Evolutionary conservation across 2,797 vertebrate species (phyloP), one percentile per base, ranked within the genome.

Genomic region (Micropoecilia bifurca): DNA sequence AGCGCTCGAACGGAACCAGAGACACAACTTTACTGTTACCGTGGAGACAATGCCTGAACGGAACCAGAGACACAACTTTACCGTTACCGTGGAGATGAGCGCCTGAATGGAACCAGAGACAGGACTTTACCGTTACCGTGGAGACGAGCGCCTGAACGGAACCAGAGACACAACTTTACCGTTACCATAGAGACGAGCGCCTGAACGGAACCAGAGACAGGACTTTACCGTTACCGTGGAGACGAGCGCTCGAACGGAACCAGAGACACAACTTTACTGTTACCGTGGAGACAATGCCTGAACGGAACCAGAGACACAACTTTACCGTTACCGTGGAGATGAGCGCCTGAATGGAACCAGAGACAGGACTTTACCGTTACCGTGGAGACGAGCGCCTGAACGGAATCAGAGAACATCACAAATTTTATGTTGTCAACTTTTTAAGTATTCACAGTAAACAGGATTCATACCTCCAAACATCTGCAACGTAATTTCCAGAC

Each of bases 281-380:
- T 36, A 36, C 33, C 33, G 33, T 36, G 33, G 33, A 36, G 33
- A 36, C 3, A 99, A 95, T 55, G 97, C 98, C 98, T 99, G 92
- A 33, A 12, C 20, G 39, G 1, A 5, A 30, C 3, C 41, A 45
- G 69, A 13, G 0, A 68, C 14, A 33, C 18, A 4, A 36, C 4
- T 14, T 61, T 8, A 33, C 59, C 3, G 57, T 2, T 47, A 41
- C 41, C 41, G 7, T 41, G 41, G 41, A 41, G 41, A 41, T 1
- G 0, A 41, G 36, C 59, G 97, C 98, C 98, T 99, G 92, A 36
- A 14, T 20, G 39, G 1, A 5, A 5, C 3, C 41, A 45, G 69
- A 13, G 0, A 68, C 57, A 33, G 6, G 13, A 33, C 3, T 14
- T 61, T 33, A 30, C 57, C 6, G 57, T 2, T 46, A 41, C 41